A percentile compares a stretch with the other conserved stretches of the same genome.
phyloP scores from a whole-genome alignment of 2,888 invertebrate genomes.

The Pyrrhia umbra region DNA sequence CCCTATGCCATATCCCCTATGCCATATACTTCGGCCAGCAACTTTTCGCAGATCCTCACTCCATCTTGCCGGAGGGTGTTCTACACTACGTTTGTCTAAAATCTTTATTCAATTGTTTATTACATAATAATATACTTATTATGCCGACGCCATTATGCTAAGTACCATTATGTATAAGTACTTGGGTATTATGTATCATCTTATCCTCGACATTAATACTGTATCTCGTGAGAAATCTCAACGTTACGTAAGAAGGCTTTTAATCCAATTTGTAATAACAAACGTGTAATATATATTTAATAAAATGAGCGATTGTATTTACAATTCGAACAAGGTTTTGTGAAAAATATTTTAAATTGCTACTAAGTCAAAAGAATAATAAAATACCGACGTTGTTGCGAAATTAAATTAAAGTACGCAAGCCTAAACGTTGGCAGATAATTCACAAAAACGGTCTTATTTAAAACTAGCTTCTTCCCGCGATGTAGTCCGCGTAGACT shows the following conservation, averaged over 20 bases:
- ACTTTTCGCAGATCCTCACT: neutral
- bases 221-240: conserved; percentile 59
- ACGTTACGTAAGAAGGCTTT: conserved; percentile 45
- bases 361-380: neutral
- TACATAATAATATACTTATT: conserved; percentile 10
- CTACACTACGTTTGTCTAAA: no score
- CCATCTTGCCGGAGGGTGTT: no score
- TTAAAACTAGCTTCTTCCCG: no score
- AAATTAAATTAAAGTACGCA: no score
- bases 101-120: conserved; percentile 18
- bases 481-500: no score
- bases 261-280: conserved; percentile 36
- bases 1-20: no score
- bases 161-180: conserved; percentile 26
- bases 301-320: neutral
- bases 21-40: no score
- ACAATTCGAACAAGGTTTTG: neutral
- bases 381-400: neutral
- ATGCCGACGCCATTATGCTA: conserved; percentile 16
- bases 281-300: conserved; percentile 13
- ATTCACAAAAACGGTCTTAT: no score
- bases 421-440: no score
- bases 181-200: conserved; percentile 38
- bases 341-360: neutral
- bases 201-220: conserved; percentile 62